Evolutionary conservation across 2,888 invertebrate genomes (phyloP), one percentile per base, ranked within the genome.

Genomic region (Amphimallon solstitiale): DNA sequence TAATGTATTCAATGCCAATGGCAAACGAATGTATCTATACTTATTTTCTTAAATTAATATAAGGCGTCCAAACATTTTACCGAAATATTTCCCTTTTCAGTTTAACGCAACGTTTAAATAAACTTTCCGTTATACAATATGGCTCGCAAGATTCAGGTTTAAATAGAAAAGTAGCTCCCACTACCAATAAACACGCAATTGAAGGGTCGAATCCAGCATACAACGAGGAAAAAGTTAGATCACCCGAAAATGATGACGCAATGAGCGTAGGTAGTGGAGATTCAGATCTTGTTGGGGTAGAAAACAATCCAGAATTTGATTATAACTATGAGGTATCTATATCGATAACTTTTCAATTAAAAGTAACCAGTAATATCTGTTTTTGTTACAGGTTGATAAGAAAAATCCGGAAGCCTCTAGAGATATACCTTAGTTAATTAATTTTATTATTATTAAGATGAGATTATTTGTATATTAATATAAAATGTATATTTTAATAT

Each of bases 191-290:
- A 71, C 89, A 89, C 80, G 88, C 91, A 0, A 80, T 86, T 1
- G 89, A 90, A 76, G 91, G 91, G 14, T 88, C 90, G 52, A 91
- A 91, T 82, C 90, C 91, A 1, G 86, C 91, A 19, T 90, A 87
- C 84, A 89, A 88, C 73, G 86, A 86, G 67, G 81, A 83, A 65
- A 75, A 84, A 45, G 85, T 82, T 54, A 81, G 82, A 10, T 40
- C 56, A 0, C 85, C 84, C 0, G 84, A 87, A 37, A 52, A 23
- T 40, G 56, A 56, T 35, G 40, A 40, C 19, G 73, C 70, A 85
- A 85, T 70, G 83, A 93, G 93, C 78, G 90, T 93, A 77, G 76
- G 83, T 35, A 74, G 72, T 54, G 70, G 68, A 35, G 73, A 74
- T 61, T 73, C 74, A 9, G 74, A 74, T 54, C 70, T 73, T 15